Conservation (phyloP, 2,797 vertebrate species). For the Orestias chungarensis region DNA sequence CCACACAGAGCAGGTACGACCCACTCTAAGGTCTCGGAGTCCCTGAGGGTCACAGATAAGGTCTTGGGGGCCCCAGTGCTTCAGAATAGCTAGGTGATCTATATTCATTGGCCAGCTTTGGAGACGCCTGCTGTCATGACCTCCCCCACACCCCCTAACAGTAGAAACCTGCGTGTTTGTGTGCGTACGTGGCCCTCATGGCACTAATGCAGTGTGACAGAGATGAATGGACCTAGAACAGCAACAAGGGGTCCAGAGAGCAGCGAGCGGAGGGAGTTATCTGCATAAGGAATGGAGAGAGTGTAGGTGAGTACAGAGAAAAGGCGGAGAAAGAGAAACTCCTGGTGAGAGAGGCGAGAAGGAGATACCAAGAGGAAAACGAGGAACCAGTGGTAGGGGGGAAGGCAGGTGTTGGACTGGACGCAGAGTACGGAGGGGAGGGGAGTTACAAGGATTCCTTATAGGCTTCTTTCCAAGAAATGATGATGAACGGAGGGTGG, state of each 20-base stretch:
- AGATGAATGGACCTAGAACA: conserved; percentile 79
- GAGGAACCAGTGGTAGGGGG: conserved; percentile 7
- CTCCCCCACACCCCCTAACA: conserved; percentile 66
- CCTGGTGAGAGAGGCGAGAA: conserved; percentile 17
- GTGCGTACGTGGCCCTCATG: conserved; percentile 49
- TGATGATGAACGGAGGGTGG: conserved; percentile 24
- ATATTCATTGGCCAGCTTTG: conserved; percentile 78
- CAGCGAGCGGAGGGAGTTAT: conserved; percentile 50
- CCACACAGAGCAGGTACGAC: conserved; percentile 54
- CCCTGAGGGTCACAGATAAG: conserved; percentile 61
- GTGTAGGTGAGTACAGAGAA: conserved; percentile 32
- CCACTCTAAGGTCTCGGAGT: conserved; percentile 54
- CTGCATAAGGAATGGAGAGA: conserved; percentile 61
- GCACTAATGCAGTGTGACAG: conserved; percentile 78
- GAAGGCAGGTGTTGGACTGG: conserved; percentile 33
- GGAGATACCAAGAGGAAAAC: conserved; percentile 22
- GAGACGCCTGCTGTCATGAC: conserved; percentile 70
- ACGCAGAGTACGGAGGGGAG: conserved; percentile 1
- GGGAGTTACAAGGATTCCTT: conserved; percentile 2
- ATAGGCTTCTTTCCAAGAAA: conserved; percentile 31
- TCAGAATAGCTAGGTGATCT: conserved; percentile 76
- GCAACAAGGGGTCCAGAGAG: conserved; percentile 56
- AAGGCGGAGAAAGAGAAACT: conserved; percentile 11
- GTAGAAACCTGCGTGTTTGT: conserved; percentile 46
- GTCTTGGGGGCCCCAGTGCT: conserved; percentile 61